Evolutionary conservation across 2,888 invertebrate genomes (phyloP), one percentile per base, ranked within the genome.

Genomic region (Mesochorus sp.): DNA sequence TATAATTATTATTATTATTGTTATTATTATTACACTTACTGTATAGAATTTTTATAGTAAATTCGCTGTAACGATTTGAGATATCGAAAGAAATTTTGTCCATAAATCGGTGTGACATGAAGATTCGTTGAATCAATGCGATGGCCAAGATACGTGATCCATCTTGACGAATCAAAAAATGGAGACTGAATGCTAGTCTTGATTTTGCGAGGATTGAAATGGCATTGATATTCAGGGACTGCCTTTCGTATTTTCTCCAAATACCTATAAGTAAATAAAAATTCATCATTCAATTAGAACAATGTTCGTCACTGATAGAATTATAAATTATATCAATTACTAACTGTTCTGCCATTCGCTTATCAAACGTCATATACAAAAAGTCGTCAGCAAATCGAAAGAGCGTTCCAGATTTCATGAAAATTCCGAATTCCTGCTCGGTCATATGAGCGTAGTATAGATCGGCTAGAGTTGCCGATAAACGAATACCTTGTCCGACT

Each of bases 311-410:
- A n/a, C n/a, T n/a, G n/a, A 12, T 12, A 1, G 39, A 2, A n/a
- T 8, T 37, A 37, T 37, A 19, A n/a, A 14, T 2, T 49, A n/a
- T 49, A 39, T 21, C 21, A 49, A 6, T 61, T 8, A 21, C 72
- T 6, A 34, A 79, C 76, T 28, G 0, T 37, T 59, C 49, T 5
- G 81, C 81, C 3, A 19, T 21, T 19, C 17, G 10, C 51, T 75
- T 44, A 31, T 80, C 1, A 5, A 37, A n/a, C 5, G 81, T 77
- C 0, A 80, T 42, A 49, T 80, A 81, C 12, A 81, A 57, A 42
- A 72, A 81, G 53, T 80, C 80, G 31, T 81, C 81, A 14, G 73
- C 72, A 59, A 59, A 81, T 72, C 81, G 66, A 1, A 61, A 10
- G 1, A 81, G 47, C 6, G 10, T 64, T 1, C 80, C 80, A 1